A percentile compares a stretch with the other conserved stretches of the same genome.
phyloP scores from a whole-genome alignment of 1,140 invertebrate species.

The Melitaea cinxia region DNA sequence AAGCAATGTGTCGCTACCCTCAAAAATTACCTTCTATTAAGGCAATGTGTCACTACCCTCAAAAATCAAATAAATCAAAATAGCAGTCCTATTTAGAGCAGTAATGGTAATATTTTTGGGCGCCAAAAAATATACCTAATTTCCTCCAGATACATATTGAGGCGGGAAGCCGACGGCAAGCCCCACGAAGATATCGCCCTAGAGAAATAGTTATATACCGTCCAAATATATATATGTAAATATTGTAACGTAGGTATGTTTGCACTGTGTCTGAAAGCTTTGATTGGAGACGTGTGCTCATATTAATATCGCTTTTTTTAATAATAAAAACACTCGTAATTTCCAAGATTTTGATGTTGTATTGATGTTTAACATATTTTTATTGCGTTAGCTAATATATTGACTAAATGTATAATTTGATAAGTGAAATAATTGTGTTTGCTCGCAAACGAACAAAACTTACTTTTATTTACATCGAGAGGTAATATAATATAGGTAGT shows the following conservation, averaged over 20 bases:
- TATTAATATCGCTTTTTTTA: background rate
- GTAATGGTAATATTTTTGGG: background rate
- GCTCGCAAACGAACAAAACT: no score
- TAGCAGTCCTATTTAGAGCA: no score
- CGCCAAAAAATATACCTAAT: slow-evolving; percentile 37
- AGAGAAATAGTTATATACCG: slow-evolving; percentile 68
- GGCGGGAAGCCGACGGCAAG: slow-evolving; percentile 65
- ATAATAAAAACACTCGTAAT: background rate
- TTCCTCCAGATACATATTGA: slow-evolving; percentile 64
- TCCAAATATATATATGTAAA: slow-evolving; percentile 69
- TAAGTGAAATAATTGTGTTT: no score
- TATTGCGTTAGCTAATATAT: background rate
- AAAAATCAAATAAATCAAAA: no score
- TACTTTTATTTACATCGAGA: no score
- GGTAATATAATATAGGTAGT: no score
- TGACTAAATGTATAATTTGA: no score
- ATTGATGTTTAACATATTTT: background rate
- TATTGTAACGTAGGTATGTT: slow-evolving; percentile 55
- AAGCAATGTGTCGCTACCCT: no score
- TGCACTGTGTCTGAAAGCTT: slow-evolving; percentile 44
- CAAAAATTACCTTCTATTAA: no score
- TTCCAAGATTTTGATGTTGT: background rate
- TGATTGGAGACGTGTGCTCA: slow-evolving; percentile 10
- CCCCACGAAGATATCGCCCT: slow-evolving; percentile 54
- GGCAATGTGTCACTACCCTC: no score